phyloP scores from a whole-genome alignment of 2,797 vertebrate species.

The Huso huso region DNA sequence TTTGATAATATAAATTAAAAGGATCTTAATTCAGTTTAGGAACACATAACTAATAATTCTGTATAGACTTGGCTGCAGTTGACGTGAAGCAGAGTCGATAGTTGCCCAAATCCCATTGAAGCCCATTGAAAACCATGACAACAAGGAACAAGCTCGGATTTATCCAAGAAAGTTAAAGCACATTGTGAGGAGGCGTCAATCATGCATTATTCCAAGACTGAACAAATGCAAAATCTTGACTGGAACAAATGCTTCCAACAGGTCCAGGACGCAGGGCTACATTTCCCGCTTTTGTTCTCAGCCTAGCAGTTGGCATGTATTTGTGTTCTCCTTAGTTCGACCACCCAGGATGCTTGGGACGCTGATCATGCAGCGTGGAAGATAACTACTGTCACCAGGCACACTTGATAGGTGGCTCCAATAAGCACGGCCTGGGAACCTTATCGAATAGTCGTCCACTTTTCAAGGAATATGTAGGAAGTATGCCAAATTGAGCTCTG shows the following conservation, averaged over 20 bases:
- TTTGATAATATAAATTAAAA: constrained; percentile 35
- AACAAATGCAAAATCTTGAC: constrained; percentile 99
- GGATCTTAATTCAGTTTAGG: constrained; percentile 71
- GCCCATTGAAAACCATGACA: constrained; percentile 97
- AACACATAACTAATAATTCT: constrained; percentile 77
- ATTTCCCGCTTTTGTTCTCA: constrained; percentile 85
- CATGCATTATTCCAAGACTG: constrained; percentile 92
- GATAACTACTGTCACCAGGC: constrained; percentile 50
- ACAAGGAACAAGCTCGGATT: constrained; percentile 96
- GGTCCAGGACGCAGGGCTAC: constrained; percentile 95
- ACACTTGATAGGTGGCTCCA: constrained; percentile 49
- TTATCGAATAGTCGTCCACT: constrained; percentile 45
- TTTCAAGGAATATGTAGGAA: constrained; percentile 46
- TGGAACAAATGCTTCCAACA: constrained; percentile 99
- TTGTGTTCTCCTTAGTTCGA: constrained; percentile 80
- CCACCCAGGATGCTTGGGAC: constrained; percentile 89
- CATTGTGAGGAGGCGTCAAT: constrained; percentile 97
- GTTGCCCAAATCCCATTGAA: constrained; percentile 83
- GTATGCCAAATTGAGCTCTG: constrained; percentile 37
- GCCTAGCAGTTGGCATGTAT: constrained; percentile 92
- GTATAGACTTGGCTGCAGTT: constrained; percentile 61
- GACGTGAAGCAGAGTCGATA: constrained; percentile 81
- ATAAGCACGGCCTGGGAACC: constrained; percentile 52
- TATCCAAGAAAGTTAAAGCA: constrained; percentile 89
- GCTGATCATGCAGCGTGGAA: constrained; percentile 49